phyloP scores from a whole-genome alignment of 2,113 vertebrate genomes.

The Zeus faber region DNA sequence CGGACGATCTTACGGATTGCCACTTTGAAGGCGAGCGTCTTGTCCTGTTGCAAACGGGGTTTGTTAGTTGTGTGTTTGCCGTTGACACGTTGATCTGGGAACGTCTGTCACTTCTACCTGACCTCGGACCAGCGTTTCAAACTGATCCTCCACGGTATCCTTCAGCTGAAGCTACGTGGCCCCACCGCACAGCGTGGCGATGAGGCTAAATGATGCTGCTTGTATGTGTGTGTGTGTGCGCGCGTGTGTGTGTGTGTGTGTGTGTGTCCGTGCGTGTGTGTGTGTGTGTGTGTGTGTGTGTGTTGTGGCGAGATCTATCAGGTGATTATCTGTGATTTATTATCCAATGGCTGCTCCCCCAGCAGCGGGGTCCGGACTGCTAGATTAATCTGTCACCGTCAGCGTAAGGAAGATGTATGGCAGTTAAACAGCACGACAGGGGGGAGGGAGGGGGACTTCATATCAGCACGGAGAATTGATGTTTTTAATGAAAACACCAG shows the following conservation, averaged over 20 bases:
- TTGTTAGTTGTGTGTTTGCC: too few species aligned
- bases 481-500: slow-evolving; percentile 57
- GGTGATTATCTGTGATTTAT: slow-evolving; percentile 70
- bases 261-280: slow-evolving; percentile 16
- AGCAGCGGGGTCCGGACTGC: slow-evolving; percentile 57
- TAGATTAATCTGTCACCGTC: slow-evolving; percentile 72
- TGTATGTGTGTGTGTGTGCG: slow-evolving; percentile 4
- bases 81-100: too few species aligned
- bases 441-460: slow-evolving; percentile 37
- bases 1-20: too few species aligned
- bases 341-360: slow-evolving; percentile 62
- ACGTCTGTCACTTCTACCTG: slow-evolving; percentile 9
- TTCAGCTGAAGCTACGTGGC: slow-evolving; percentile 4
- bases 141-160: slow-evolving; percentile 20
- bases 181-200: not conserved
- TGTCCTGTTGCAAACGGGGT: too few species aligned
- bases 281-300: slow-evolving; percentile 8
- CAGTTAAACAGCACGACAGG: slow-evolving; percentile 52
- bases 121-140: slow-evolving; percentile 23
- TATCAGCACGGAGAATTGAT: slow-evolving; percentile 29
- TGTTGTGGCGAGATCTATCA: slow-evolving; percentile 54
- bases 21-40: too few species aligned
- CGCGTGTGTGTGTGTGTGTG: slow-evolving; percentile 1
- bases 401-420: slow-evolving; percentile 68
- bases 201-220: not conserved